Evolutionary conservation across 2,113 vertebrate genomes (phyloP).

Genomic region (Seriola rivoliana): DNA sequence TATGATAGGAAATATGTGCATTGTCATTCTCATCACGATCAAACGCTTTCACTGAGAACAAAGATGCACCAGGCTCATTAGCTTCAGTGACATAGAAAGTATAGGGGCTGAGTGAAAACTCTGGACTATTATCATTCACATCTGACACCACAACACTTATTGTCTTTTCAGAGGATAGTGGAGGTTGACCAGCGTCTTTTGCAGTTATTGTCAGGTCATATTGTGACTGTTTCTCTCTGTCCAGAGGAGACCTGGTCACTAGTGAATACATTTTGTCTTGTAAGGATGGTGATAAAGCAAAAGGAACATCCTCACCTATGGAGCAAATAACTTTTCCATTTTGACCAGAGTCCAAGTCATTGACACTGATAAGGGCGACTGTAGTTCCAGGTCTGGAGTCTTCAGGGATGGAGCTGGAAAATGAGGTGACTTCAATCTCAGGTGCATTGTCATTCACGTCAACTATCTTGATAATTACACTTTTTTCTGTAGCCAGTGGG

Average conservation of each 20-base stretch:
- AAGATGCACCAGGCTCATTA: slow-evolving; percentile 22
- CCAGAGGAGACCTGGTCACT: slow-evolving; percentile 52
- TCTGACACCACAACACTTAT: slow-evolving; percentile 60
- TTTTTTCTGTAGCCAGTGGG: slow-evolving; percentile 60
- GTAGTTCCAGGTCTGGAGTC: slow-evolving; percentile 66
- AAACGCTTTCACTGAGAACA: slow-evolving; percentile 69
- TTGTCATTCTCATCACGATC: slow-evolving; percentile 71
- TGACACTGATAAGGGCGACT: slow-evolving; percentile 63
- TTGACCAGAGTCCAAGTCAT: slow-evolving; percentile 61
- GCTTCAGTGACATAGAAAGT: slow-evolving; percentile 60
- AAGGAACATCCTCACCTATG: slow-evolving; percentile 39
- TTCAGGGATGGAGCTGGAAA: slow-evolving; percentile 56
- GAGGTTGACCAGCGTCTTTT: slow-evolving; percentile 65
- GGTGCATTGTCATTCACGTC: slow-evolving; percentile 67
- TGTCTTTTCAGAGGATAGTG: slow-evolving; percentile 56
- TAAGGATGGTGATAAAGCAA: slow-evolving; percentile 59
- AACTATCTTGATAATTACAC: slow-evolving; percentile 44
- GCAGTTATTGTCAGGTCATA: slow-evolving; percentile 67
- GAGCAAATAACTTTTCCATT: slow-evolving; percentile 73
- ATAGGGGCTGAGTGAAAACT: slow-evolving; percentile 67
- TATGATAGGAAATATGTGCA: slow-evolving; percentile 66
- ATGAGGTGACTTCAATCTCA: slow-evolving; percentile 66
- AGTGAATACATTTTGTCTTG: slow-evolving; percentile 68
- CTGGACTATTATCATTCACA: slow-evolving; percentile 77
- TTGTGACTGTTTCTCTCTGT: slow-evolving; percentile 74